These are phyloP conservation scores for Scaptomyza montana DNA, from an alignment of 1,140 invertebrate genomes.

Conservation along the genomic window DNA sequence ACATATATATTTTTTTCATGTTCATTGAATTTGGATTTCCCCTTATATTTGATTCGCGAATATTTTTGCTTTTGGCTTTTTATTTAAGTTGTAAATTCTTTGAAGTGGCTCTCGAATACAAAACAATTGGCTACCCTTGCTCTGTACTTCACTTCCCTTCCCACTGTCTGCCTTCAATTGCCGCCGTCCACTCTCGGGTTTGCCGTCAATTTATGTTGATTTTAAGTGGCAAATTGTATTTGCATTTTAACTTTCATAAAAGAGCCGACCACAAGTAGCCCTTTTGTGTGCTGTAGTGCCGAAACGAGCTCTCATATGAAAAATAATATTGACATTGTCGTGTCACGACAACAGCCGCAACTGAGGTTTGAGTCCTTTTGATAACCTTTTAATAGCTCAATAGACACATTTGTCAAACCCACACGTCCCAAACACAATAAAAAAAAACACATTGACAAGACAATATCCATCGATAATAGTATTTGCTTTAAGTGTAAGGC, in stretches of 20 bases:
- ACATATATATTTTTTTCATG: conserved; percentile 21
- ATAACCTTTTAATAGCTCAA: conserved; percentile 63
- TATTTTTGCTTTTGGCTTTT: conserved; percentile 19
- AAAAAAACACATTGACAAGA: not conserved
- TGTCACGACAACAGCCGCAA: conserved; percentile 18
- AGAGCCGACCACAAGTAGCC: conserved; percentile 66
- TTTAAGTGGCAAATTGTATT: conserved; percentile 81
- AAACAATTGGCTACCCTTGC: conserved; percentile 26
- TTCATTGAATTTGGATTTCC: conserved; percentile 45
- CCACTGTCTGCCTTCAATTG: not conserved
- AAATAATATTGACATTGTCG: not conserved
- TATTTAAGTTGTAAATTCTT: conserved; percentile 62
- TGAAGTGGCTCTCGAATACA: conserved; percentile 58
- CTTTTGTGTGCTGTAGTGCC: conserved; percentile 29
- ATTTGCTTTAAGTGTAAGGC: conserved; percentile 22
- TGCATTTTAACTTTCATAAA: conserved; percentile 67
- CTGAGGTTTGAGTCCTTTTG: conserved; percentile 40
- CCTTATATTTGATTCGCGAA: conserved; percentile 21
- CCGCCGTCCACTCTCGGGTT: conserved; percentile 18
- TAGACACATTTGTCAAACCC: conserved; percentile 25
- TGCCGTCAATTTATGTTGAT: conserved; percentile 69
- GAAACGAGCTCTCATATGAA: too few species aligned
- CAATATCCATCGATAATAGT: conserved; percentile 26
- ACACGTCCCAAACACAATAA: not conserved
- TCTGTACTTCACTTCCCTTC: not conserved